Evolutionary conservation across 2,888 invertebrate genomes (phyloP), one percentile per base, ranked within the genome.

Genomic region (Cyrtodaria siliqua): DNA sequence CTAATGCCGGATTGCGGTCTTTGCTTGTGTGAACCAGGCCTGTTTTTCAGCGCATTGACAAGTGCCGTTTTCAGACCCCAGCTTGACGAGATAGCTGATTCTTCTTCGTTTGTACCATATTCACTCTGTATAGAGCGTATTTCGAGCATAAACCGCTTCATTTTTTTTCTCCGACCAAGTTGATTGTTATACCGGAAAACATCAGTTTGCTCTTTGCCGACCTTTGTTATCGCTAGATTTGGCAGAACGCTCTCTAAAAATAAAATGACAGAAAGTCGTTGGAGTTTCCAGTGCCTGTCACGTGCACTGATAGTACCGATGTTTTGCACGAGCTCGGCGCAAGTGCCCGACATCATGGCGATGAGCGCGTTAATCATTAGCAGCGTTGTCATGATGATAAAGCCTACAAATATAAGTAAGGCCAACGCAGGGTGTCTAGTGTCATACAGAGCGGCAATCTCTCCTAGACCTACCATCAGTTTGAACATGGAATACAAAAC

Each of bases 361-460:
- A 87, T 86, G 16, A 88, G 79, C 0, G 86, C 80, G 63, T 88
- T 87, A 4, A 88, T 53, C 79, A 87, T 77, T 18, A 87, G 73
- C 6, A 88, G 60, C 9, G 84, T 85, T 23, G 87, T 86, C 26
- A 88, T 60, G 9, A 88, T 64, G 3, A 83, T 72, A 50, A 85
- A 87, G 2, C 75, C 52, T 12, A 86, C 55, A 38, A 82, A 86
- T 23, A 88, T 73, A 1, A 70, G 44, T 14, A 77, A 74, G 6
- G 81, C 79, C 27, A 88, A 24, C 49, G 77, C 64, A 1, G 87
- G 84, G 8, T 82, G 71, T 26, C 82, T 66, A 6, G 85, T 80
- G 0, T 79, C 40, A 24, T 78, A 69, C 18, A 86, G 52, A 8
- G 71, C 57, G 1, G 60, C 66, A 2, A 86, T 59, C 20, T 87